Base-by-base conservation (phyloP, 2,888 invertebrate genomes). In the Ametastegia equiseti region DNA sequence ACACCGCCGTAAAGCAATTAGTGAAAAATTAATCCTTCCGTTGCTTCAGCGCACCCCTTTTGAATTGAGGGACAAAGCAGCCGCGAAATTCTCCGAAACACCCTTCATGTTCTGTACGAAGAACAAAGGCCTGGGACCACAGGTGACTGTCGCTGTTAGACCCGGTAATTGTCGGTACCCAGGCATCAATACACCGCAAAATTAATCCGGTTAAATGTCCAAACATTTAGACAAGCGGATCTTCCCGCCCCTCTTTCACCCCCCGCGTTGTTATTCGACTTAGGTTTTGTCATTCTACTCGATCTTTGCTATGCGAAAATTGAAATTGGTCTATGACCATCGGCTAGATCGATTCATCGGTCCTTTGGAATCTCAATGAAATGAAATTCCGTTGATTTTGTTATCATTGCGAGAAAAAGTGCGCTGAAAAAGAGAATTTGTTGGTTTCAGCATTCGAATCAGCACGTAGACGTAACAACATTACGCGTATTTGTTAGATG, bases 181-280 rank as follows among this genome's bases (percentile, higher is more conserved):
- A 15, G 63, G 42, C 42, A 78, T 63, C 78, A 30, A 57, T 63
- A 60, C 19, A 60, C 78, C 78, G 60, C 78, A 78, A 78, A 60
- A 78, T 78, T 78, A 78, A 78, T 78, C 78, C 78, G 78, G 47
- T 42, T 33, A 45, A 78, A 36, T 78, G 78, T 78, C 78, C 60
- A 78, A 78, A 78, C 60, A 78, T 78, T 78, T 78, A 63, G 78
- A 78, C 78, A 78, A 27, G 78, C 42, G 23, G 30, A 60, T 60
- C 39, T 45, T 36, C 33, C 50, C 54, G n/a, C n/a, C 36, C 19
- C 36, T 19, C 36, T 54, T 19, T 54, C 54, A 75, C 75, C 75
- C 19, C 75, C 39, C n/a, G n/a, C n/a, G 75, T 33, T 30, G 23
- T 7, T 54, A 54, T 36, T 54, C 19, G 36, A 36, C 36, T 33